phyloP scores from a whole-genome alignment of 1,140 invertebrate species.

The Ruditapes philippinarum region DNA sequence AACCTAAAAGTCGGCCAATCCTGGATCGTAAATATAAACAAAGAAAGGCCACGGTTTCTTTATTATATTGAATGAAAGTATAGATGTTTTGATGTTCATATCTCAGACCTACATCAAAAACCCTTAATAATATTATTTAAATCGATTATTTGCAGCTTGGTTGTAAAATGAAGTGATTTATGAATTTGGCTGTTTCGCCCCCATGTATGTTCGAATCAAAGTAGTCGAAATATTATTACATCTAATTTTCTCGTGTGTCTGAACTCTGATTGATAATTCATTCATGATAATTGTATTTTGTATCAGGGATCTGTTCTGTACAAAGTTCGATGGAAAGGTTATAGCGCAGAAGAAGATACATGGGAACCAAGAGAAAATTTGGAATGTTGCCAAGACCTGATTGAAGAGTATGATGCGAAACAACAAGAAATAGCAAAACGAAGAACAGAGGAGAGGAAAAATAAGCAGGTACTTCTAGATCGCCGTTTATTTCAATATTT shows the following conservation, averaged over 20 bases:
- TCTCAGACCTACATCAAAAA: too few relatives aligned
- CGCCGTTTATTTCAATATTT: too few relatives aligned
- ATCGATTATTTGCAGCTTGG: too few relatives aligned
- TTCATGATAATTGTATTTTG: too few relatives aligned
- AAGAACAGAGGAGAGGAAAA: slow-evolving; percentile 76
- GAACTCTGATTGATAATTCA: too few relatives aligned
- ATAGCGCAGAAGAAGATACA: slow-evolving; percentile 91
- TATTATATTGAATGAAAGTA: slow-evolving; percentile 24
- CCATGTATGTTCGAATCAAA: neutral
- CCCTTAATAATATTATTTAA: too few relatives aligned
- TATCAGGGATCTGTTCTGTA: slow-evolving; percentile 91
- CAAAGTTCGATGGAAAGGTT: slow-evolving; percentile 94
- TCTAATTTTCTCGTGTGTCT: too few relatives aligned
- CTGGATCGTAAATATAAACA: slow-evolving; percentile 12
- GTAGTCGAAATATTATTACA: too few relatives aligned
- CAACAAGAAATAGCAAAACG: slow-evolving; percentile 73
- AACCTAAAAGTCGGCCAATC: neutral
- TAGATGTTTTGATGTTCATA: neutral
- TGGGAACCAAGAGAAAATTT: slow-evolving; percentile 94
- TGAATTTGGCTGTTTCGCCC: neutral
- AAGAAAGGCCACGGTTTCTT: neutral
- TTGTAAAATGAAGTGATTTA: too few relatives aligned
- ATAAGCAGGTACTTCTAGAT: slow-evolving; percentile 40
- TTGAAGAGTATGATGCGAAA: slow-evolving; percentile 80
- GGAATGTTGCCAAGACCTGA: slow-evolving; percentile 81